Evolutionary conservation across 2,888 invertebrate species (phyloP).

Genomic region (Oligia strigilis): DNA sequence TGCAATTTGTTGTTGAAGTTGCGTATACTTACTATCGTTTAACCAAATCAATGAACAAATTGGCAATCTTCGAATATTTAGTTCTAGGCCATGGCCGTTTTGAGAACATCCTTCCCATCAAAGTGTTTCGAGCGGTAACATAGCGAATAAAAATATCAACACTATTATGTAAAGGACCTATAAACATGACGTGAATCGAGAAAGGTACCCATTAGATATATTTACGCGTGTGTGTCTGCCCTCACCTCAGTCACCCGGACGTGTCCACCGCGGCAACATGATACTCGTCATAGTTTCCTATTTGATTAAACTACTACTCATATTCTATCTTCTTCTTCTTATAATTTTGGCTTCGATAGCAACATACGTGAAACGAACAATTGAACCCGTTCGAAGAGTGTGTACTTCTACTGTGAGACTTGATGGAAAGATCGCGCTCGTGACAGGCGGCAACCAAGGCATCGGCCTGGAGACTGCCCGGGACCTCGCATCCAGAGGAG

Average conservation of each 20-base stretch:
- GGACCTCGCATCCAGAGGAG: conserved; percentile 93
- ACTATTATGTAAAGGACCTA: no score
- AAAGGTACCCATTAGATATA: no score
- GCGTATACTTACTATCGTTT: neutral
- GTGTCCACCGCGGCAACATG: conserved; percentile 39
- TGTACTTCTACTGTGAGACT: conserved; percentile 78
- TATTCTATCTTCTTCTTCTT: neutral
- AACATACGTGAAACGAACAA: conserved; percentile 33
- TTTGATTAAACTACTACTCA: neutral
- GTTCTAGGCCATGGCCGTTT: neutral
- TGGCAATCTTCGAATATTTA: neutral
- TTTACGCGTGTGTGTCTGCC: no score
- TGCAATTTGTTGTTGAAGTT: neutral
- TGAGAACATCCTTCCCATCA: neutral
- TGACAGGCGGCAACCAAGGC: conserved; percentile 96
- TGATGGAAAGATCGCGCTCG: conserved; percentile 91
- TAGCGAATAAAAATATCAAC: no score
- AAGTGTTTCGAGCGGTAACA: no score
- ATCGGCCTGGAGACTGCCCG: conserved; percentile 94
- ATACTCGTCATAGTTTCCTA: conserved; percentile 20
- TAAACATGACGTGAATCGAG: no score
- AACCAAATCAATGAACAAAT: neutral
- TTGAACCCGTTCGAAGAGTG: conserved; percentile 65
- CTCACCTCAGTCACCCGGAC: conserved; percentile 6
- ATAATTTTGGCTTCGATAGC: neutral